Conservation (phyloP, 35 echinoderm and acorn worm genomes). For the Anneissia japonica region DNA sequence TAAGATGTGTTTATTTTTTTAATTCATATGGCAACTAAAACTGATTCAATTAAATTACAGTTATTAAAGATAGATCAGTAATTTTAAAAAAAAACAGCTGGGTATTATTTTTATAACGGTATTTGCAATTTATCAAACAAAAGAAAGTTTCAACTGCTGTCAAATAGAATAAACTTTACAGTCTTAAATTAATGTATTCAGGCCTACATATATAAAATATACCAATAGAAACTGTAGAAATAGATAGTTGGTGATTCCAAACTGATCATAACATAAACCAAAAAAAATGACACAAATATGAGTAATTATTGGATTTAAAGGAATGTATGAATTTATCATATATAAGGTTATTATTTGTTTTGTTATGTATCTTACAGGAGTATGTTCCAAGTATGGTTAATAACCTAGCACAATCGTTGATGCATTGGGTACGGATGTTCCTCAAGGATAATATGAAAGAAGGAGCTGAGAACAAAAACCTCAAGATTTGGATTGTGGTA, state of each 20-base stretch:
- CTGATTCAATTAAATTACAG: neutral
- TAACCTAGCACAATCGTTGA: slow-evolving; percentile 71
- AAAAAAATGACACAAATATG: no score
- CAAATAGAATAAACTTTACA: no score
- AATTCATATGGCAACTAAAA: neutral
- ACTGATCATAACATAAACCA: no score
- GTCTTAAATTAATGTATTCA: no score
- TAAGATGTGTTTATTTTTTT: no score
- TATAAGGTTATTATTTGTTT: no score
- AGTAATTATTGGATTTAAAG: no score
- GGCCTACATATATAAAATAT: no score
- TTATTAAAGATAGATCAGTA: neutral
- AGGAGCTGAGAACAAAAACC: slow-evolving; percentile 66
- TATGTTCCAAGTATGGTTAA: slow-evolving; percentile 86
- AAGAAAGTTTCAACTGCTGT: neutral
- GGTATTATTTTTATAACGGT: neutral
- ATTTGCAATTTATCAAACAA: neutral
- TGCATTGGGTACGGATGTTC: slow-evolving; percentile 93
- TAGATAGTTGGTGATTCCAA: no score
- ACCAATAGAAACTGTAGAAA: no score
- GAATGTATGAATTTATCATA: no score
- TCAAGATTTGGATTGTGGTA: slow-evolving; percentile 92
- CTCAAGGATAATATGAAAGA: slow-evolving; percentile 64
- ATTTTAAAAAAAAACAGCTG: neutral
- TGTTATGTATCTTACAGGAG: no score